These are phyloP conservation scores for Xylocampa areola DNA, from an alignment of 2,888 invertebrate genomes.

Conservation along the genomic window DNA sequence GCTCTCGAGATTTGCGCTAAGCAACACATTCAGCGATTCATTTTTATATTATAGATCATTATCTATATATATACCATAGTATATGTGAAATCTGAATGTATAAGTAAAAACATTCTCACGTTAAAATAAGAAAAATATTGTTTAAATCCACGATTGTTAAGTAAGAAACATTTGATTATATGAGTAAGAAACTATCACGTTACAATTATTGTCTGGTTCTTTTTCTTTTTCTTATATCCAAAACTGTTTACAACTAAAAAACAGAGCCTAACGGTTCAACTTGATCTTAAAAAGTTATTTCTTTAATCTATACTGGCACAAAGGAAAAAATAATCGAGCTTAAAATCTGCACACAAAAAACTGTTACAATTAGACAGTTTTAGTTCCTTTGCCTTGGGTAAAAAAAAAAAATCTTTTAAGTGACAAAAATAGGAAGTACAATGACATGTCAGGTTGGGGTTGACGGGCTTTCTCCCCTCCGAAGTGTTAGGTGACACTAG, in stretches of 20 bases:
- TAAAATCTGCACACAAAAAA: conserved; percentile 85
- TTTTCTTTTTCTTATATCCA: conserved; percentile 36
- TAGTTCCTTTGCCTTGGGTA: conserved; percentile 81
- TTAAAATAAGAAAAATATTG: background rate
- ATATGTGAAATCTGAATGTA: background rate
- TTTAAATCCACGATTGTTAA: conserved; percentile 12
- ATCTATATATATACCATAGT: too few relatives aligned
- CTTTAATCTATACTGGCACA: conserved; percentile 67
- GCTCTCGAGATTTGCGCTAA: too few relatives aligned
- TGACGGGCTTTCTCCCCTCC: conserved; percentile 77
- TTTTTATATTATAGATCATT: too few relatives aligned
- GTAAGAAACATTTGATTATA: too few relatives aligned
- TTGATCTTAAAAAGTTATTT: conserved; percentile 62
- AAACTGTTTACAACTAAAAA: conserved; percentile 44
- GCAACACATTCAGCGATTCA: too few relatives aligned
- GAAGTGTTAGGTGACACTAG: conserved; percentile 85
- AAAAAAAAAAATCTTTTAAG: conserved; percentile 82
- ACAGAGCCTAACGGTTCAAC: conserved; percentile 66
- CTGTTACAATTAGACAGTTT: conserved; percentile 88
- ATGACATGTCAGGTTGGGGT: conserved; percentile 87
- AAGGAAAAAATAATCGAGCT: conserved; percentile 86
- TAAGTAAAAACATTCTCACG: conserved; percentile 16
- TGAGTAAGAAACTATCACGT: conserved; percentile 19
- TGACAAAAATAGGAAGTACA: conserved; percentile 86
- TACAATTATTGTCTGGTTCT: conserved; percentile 27